phyloP scores from a whole-genome alignment of 2,797 vertebrate species.

The Mormyrus proboscirostris region DNA sequence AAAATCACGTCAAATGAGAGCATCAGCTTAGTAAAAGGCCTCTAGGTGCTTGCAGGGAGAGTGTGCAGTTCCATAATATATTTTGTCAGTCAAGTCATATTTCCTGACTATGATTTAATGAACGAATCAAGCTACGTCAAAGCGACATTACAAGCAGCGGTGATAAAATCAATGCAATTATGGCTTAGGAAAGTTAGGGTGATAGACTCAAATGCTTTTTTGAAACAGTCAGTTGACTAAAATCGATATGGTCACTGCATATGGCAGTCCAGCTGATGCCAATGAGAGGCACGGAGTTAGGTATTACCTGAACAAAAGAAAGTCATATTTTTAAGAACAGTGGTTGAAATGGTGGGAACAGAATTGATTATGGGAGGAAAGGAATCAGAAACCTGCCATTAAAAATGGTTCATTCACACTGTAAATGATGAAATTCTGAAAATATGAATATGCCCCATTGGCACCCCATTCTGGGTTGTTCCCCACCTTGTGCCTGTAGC shows the following conservation, averaged over 20 bases:
- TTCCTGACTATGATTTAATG: background rate
- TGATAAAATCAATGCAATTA: background rate
- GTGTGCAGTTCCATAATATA: background rate
- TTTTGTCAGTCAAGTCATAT: background rate
- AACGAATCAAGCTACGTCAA: slow-evolving; percentile 4
- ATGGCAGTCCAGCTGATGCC: background rate
- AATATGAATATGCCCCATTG: background rate
- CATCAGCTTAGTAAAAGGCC: background rate
- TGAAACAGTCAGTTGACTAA: background rate
- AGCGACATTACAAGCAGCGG: background rate
- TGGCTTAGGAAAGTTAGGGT: background rate
- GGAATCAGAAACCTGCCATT: background rate
- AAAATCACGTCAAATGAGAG: background rate
- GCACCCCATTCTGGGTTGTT: background rate
- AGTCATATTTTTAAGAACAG: background rate
- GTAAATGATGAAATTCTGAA: background rate
- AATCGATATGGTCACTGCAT: background rate
- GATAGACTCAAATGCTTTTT: background rate
- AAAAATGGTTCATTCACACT: background rate
- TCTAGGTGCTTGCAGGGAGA: background rate
- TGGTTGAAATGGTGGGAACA: background rate
- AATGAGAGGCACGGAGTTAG: background rate
- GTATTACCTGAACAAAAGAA: background rate
- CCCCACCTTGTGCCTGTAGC: background rate
- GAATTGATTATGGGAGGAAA: background rate